Conservation (phyloP, 2,888 invertebrate species). For the Ypsolopha sequella region DNA sequence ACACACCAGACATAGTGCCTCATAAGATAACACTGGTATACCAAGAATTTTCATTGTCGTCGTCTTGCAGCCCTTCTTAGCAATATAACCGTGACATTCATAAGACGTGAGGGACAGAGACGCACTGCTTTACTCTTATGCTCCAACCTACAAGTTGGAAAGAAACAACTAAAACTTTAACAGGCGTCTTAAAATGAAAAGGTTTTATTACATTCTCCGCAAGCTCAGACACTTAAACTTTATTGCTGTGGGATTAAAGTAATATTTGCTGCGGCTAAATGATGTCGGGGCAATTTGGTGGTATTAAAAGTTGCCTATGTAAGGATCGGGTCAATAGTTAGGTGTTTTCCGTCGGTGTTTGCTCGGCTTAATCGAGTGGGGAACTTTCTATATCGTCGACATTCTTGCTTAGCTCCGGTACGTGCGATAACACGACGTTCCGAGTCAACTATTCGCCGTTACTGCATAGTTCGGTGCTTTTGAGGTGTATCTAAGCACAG, state of each 20-base stretch:
- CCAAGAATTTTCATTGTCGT: conserved; percentile 64
- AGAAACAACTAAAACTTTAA: conserved; percentile 50
- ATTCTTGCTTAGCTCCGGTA: conserved; percentile 37
- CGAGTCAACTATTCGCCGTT: conserved; percentile 45
- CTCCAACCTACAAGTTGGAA: conserved; percentile 51
- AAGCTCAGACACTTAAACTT: conserved; percentile 69
- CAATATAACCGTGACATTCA: conserved; percentile 57
- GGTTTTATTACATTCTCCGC: conserved; percentile 68
- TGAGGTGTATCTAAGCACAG: neutral
- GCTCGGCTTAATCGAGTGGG: conserved; percentile 38
- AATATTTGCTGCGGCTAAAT: conserved; percentile 68
- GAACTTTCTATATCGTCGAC: conserved; percentile 48
- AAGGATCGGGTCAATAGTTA: conserved; percentile 59
- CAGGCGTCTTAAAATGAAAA: conserved; percentile 55
- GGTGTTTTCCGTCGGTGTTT: conserved; percentile 47
- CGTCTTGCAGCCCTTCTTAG: conserved; percentile 51
- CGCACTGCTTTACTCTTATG: conserved; percentile 31
- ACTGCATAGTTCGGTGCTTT: conserved; percentile 33
- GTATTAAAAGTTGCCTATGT: conserved; percentile 64
- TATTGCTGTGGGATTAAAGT: conserved; percentile 68
- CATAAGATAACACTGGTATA: conserved; percentile 63
- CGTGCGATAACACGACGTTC: conserved; percentile 56
- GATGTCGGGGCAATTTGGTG: conserved; percentile 63
- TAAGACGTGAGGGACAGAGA: conserved; percentile 40
- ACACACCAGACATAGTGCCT: conserved; percentile 57